Percentiles rank a stretch among this genome's conserved stretches.
Conservation (phyloP, 2,888 invertebrate species). For the Amblyjoppa proteus region DNA sequence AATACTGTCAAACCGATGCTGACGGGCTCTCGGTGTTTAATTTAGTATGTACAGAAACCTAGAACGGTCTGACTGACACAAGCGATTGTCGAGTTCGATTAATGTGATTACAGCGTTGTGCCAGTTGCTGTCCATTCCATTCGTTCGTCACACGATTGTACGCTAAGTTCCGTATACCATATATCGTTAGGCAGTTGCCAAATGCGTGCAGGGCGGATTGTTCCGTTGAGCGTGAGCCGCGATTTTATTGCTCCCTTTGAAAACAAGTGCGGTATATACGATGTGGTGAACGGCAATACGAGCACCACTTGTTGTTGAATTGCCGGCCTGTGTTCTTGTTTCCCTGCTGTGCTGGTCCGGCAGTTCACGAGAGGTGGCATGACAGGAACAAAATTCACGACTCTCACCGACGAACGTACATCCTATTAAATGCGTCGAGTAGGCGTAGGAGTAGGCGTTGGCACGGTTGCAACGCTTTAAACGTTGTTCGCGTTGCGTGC, state of each 20-base stretch:
- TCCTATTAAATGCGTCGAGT: constrained; percentile 76
- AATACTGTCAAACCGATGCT: not conserved
- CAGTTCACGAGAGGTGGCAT: constrained; percentile 52
- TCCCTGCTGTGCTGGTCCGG: constrained; percentile 18
- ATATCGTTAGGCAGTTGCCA: not conserved
- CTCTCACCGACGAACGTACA: constrained; percentile 71
- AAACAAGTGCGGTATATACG: constrained; percentile 69
- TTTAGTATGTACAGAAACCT: constrained; percentile 14
- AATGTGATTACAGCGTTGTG: constrained; percentile 38
- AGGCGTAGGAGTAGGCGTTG: constrained; percentile 66
- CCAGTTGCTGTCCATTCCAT: constrained; percentile 41
- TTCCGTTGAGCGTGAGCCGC: constrained; percentile 58
- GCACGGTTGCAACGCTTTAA: constrained; percentile 68
- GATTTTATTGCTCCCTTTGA: constrained; percentile 68
- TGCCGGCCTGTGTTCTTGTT: constrained; percentile 28
- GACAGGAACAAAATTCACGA: constrained; percentile 75
- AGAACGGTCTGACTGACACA: constrained; percentile 34
- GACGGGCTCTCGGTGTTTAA: constrained; percentile 8
- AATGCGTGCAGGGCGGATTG: constrained; percentile 40
- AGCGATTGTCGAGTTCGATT: constrained; percentile 35
- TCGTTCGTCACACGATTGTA: constrained; percentile 42
- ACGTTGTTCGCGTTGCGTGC: constrained; percentile 62
- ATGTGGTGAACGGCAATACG: constrained; percentile 64
- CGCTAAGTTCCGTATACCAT: not conserved
- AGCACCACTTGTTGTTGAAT: constrained; percentile 52